A percentile compares a stretch with the other conserved stretches of the same genome.
These are phyloP conservation scores for Brachypteracias leptosomus DNA, from an alignment of 2,113 vertebrate species.

Conservation along the genomic window DNA sequence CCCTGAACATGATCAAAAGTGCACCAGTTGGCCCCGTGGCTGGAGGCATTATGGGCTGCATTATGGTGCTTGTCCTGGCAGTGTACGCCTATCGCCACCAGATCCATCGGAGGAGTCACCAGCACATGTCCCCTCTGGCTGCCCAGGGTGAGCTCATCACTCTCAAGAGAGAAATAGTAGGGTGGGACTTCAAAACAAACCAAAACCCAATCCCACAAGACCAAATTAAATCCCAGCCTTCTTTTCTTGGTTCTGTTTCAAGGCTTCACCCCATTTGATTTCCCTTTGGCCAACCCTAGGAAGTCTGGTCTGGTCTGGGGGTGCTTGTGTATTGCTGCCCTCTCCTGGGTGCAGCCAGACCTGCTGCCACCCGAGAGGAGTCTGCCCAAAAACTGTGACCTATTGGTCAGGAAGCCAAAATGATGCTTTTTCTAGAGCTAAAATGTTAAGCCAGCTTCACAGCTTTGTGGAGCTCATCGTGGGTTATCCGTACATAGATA, in stretches of 20 bases:
- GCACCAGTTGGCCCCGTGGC: constrained; percentile 95
- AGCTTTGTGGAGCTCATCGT: neutral
- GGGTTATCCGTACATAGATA: neutral
- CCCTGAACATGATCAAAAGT: constrained; percentile 97
- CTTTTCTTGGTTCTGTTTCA: neutral
- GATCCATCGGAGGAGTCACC: constrained; percentile 94
- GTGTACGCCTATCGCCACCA: constrained; percentile 98
- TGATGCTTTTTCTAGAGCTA: neutral
- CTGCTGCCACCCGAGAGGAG: neutral
- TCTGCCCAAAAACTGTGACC: neutral
- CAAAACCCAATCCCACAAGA: neutral
- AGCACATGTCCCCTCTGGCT: constrained; percentile 98
- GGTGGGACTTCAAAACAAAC: neutral
- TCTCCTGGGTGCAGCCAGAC: constrained; percentile 53
- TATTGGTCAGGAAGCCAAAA: neutral
- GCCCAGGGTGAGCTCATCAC: constrained; percentile 84
- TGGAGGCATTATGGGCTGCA: constrained; percentile 97
- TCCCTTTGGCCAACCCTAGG: neutral
- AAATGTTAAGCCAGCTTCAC: neutral
- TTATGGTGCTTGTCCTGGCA: constrained; percentile 95
- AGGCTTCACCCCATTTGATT: accelerated
- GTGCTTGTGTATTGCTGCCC: constrained; percentile 48
- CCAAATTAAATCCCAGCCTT: neutral
- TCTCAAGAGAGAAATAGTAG: no score
- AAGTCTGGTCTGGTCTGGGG: neutral